Conservation (phyloP, 2,113 vertebrate genomes). For the Phyllostomus discolor region DNA sequence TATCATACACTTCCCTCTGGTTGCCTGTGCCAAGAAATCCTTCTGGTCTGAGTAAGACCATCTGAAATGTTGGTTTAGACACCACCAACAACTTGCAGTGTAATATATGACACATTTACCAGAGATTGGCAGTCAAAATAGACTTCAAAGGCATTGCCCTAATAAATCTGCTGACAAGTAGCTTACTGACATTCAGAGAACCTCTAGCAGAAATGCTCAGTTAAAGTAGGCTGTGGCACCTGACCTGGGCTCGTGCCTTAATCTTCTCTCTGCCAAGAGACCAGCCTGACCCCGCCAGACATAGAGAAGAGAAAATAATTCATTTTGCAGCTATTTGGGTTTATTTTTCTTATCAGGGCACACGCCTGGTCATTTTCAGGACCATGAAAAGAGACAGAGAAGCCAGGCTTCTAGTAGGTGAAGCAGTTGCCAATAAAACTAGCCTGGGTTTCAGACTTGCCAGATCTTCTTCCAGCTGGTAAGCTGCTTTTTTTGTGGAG, state of each 20-base stretch:
- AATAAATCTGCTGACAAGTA: neutral
- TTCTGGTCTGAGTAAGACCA: neutral
- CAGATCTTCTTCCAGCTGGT: neutral
- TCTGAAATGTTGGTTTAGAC: neutral
- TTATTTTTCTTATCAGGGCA: neutral
- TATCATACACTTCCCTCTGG: neutral
- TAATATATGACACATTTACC: neutral
- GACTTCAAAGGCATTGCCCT: neutral
- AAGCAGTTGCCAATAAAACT: neutral
- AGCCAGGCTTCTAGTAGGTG: neutral
- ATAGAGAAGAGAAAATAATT: neutral
- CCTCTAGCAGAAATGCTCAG: neutral
- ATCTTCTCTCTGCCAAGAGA: neutral
- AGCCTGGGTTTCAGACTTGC: neutral
- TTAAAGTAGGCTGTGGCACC: neutral
- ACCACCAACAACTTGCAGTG: neutral
- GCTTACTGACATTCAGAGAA: neutral
- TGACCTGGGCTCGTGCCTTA: neutral
- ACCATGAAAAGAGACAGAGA: accelerated
- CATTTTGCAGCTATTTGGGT: neutral
- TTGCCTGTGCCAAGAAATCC: neutral
- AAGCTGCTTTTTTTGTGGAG: neutral
- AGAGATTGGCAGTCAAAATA: neutral
- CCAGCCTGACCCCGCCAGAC: neutral
- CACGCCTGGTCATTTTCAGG: too few species aligned